phyloP scores from a whole-genome alignment of 2,888 invertebrate genomes.

The Ischnura elegans region DNA sequence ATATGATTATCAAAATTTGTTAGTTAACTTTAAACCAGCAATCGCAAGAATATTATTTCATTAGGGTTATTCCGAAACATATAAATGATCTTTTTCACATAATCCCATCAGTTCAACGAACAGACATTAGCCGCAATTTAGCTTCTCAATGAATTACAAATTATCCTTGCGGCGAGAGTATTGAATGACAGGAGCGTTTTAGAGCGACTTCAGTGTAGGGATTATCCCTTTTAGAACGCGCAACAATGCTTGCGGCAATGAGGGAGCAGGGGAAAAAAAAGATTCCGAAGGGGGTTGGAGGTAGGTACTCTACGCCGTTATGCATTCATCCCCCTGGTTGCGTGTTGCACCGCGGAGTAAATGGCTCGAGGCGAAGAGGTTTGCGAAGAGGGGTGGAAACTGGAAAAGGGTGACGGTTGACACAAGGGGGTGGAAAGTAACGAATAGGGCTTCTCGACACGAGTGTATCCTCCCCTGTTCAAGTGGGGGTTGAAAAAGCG shows the following conservation, averaged over 20 bases:
- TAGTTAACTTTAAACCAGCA: no score
- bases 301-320: neutral
- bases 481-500: neutral
- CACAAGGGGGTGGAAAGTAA: neutral
- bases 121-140: no score
- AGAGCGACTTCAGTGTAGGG: neutral
- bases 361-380: neutral
- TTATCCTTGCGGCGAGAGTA: no score
- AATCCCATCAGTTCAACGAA: no score
- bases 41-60: no score
- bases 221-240: neutral
- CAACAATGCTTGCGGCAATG: neutral
- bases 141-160: no score
- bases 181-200: neutral
- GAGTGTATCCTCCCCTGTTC: conserved; percentile 6
- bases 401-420: neutral
- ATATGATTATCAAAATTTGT: no score
- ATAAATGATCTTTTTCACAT: no score
- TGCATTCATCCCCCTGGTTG: neutral
- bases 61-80: no score
- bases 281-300: neutral
- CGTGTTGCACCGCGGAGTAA: conserved; percentile 19
- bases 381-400: neutral
- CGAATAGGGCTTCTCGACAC: neutral
- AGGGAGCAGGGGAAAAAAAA: neutral